A percentile compares a stretch with the other conserved stretches of the same genome.
Evolutionary conservation across 2,113 vertebrate genomes (phyloP).

Genomic region (Porphyrio hochstetteri): DNA sequence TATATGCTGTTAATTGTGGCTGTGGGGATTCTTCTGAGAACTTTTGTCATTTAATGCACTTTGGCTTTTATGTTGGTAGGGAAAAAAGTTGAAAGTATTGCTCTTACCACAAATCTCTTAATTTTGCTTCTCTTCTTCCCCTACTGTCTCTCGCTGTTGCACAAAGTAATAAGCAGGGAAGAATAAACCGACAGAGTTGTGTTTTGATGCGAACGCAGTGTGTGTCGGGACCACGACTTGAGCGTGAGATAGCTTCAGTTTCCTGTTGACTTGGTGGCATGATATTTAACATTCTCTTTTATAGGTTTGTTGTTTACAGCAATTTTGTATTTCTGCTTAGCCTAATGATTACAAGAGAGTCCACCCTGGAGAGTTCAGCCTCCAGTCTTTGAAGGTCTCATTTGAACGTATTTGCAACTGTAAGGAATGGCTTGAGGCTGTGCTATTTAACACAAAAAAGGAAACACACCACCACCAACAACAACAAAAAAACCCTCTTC

Average conservation of each 20-base stretch:
- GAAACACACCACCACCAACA: neutral
- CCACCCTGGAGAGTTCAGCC: slow-evolving; percentile 58
- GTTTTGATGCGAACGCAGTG: slow-evolving; percentile 35
- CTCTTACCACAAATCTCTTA: neutral
- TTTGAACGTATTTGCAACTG: slow-evolving; percentile 30
- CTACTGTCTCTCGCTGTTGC: slow-evolving; percentile 47
- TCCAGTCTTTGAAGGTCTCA: slow-evolving; percentile 50
- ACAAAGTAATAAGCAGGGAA: neutral
- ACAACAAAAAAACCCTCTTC: neutral
- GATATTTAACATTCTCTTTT: slow-evolving; percentile 49
- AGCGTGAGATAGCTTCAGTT: slow-evolving; percentile 18
- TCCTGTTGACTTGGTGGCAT: slow-evolving; percentile 64
- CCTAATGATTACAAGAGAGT: slow-evolving; percentile 63
- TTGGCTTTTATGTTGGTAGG: slow-evolving; percentile 28
- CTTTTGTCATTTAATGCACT: neutral
- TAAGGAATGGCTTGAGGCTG: slow-evolving; percentile 17
- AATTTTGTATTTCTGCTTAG: slow-evolving; percentile 62
- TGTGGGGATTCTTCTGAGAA: neutral
- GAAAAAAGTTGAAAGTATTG: slow-evolving; percentile 22
- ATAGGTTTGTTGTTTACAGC: slow-evolving; percentile 58
- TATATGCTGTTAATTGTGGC: slow-evolving; percentile 1
- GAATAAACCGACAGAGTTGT: slow-evolving; percentile 33
- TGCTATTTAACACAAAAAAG: slow-evolving; percentile 3
- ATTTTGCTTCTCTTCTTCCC: neutral
- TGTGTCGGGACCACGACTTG: slow-evolving; percentile 52